phyloP scores from a whole-genome alignment of 2,113 vertebrate genomes.

The Eudyptes chrysolophus region DNA sequence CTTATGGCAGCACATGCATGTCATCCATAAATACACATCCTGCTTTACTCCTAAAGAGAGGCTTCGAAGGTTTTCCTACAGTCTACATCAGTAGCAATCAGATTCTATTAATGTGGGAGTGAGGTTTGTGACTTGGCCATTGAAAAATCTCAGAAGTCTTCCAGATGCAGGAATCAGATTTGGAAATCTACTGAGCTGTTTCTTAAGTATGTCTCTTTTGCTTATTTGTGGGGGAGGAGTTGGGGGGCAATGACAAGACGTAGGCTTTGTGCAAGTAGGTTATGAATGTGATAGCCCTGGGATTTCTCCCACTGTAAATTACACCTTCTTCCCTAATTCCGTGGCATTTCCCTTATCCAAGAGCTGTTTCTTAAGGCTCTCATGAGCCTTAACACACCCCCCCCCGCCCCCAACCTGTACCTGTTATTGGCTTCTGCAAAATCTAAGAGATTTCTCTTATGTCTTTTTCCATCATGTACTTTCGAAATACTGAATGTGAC shows the following conservation, averaged over 20 bases:
- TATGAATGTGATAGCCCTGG: slow-evolving; percentile 15
- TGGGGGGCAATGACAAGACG: not conserved
- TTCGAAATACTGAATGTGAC: slow-evolving; percentile 18
- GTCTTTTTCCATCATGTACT: not conserved
- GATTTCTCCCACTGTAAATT: slow-evolving; percentile 35
- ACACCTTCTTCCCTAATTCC: slow-evolving; percentile 6
- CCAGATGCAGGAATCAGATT: slow-evolving; percentile 42
- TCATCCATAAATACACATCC: slow-evolving; percentile 3
- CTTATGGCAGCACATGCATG: not conserved
- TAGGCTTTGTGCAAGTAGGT: not conserved
- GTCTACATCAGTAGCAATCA: slow-evolving; percentile 41
- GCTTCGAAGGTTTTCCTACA: not conserved
- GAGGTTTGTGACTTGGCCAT: slow-evolving; percentile 48
- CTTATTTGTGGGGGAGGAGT: not conserved
- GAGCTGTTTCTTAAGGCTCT: not conserved
- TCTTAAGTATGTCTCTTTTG: not conserved
- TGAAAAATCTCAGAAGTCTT: slow-evolving; percentile 18
- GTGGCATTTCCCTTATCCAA: slow-evolving; percentile 17
- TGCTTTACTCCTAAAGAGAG: not conserved
- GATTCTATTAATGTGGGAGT: slow-evolving; percentile 37
- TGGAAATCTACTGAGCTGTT: slow-evolving; percentile 5
- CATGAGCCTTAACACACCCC: not conserved
- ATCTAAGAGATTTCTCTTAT: not conserved
- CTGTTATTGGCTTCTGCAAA: not conserved
- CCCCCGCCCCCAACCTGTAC: not conserved